Evolutionary conservation across 2,797 vertebrate species (phyloP), one percentile per base, ranked within the genome.

Genomic region (Poecilia picta): DNA sequence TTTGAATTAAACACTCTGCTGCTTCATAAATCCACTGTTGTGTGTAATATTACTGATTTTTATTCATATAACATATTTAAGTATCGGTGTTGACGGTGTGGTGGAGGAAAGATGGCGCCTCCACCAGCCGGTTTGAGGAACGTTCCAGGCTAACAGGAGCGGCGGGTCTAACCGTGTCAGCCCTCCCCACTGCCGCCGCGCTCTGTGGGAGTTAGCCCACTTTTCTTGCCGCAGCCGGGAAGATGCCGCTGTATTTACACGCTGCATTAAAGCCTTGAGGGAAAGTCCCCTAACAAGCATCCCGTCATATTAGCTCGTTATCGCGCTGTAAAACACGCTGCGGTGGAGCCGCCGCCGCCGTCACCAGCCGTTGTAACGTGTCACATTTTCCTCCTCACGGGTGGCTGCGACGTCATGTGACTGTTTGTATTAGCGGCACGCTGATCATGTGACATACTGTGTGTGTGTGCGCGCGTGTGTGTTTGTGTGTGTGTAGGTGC

Each of bases 181-280:
- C 4, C 3, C 76, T 46, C 1, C 23, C 36, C 76, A 53, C 73
- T 75, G 31, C 28, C 66, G 85, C 79, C 83, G 72, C 6, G 72
- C 75, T 83, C 72, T 85, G 79, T 45, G 78, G 84, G 78, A 84
- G 79, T 90, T 89, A 90, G 72, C 85, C 84, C 80, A 73, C 83
- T 85, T 90, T 85, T 89, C 80, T 62, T 77, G 23, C 51, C 87
- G 36, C 75, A 85, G 86, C 86, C 76, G 80, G 88, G 87, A 84
- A 84, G 88, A 86, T 88, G 83, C 87, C 59, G 53, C 73, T 62
- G 72, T 86, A 82, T 89, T 91, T 90, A 85, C 90, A 91, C 81
- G 87, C 76, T 72, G 64, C 79, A 66, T 73, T 81, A 81, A 77
- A 88, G 84, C 86, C 85, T 85, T 83, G 1, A 59, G 85, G 81